Conservation (phyloP, 64 coral and sea anemone species). For the Porites australiensis region DNA sequence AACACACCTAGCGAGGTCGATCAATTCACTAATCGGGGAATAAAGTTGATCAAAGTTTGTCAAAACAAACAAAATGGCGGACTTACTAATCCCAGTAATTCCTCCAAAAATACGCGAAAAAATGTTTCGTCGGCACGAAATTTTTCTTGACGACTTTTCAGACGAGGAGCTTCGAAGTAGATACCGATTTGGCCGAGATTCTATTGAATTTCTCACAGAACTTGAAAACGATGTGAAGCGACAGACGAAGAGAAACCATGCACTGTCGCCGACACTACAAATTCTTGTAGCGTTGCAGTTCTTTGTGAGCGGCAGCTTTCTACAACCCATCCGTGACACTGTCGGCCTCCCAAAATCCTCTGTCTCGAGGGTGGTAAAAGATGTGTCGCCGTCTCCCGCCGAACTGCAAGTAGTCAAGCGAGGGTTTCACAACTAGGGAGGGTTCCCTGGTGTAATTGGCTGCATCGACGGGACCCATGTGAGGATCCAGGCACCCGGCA, state of each 20-base stretch:
- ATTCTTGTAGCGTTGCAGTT: too few relatives aligned
- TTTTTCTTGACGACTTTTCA: background rate
- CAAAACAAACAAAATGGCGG: too few relatives aligned
- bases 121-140: background rate
- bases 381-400: background rate
- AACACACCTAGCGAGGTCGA: too few relatives aligned
- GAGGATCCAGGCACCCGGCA: background rate
- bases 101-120: background rate
- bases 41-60: background rate
- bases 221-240: background rate
- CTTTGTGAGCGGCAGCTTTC: too few relatives aligned
- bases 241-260: background rate
- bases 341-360: background rate
- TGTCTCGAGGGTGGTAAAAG: background rate
- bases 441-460: conserved; percentile 11
- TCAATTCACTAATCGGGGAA: background rate
- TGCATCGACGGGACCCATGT: conserved; percentile 11
- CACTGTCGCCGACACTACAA: background rate
- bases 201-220: background rate
- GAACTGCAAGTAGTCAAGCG: background rate
- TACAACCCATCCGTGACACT: background rate
- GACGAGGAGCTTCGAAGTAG: background rate
- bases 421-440: background rate
- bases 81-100: background rate
- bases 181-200: background rate